A percentile compares a stretch with the other conserved stretches of the same genome.
Conservation (phyloP, 2,113 vertebrate species). For the Pipa parva region DNA sequence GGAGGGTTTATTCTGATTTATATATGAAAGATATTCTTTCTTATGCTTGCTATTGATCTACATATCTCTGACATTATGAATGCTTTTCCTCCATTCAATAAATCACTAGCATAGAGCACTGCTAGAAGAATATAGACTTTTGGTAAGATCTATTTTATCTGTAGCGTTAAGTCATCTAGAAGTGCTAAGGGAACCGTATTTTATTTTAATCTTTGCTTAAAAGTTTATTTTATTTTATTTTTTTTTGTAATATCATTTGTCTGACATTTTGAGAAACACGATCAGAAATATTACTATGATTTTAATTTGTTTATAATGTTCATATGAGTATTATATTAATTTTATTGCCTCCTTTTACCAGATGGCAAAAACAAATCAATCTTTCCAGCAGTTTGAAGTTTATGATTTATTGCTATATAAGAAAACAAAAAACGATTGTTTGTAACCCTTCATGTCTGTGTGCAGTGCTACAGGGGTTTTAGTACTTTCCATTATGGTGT, state of each 20-base stretch:
- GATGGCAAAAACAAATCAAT: constrained; percentile 41
- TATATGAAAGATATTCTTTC: too few relatives aligned
- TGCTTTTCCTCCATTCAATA: too few relatives aligned
- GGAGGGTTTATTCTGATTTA: too few relatives aligned
- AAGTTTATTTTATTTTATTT: too few relatives aligned
- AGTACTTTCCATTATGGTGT: constrained; percentile 53
- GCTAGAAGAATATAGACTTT: too few relatives aligned
- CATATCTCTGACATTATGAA: too few relatives aligned
- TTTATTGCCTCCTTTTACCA: constrained; percentile 16
- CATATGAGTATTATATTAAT: constrained; percentile 24
- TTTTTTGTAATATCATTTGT: neutral
- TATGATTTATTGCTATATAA: constrained; percentile 42
- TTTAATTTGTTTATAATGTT: constrained; percentile 21
- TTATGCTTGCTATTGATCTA: too few relatives aligned
- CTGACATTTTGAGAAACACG: neutral
- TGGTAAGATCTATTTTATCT: too few relatives aligned
- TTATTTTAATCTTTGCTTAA: too few relatives aligned
- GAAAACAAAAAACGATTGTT: constrained; percentile 40
- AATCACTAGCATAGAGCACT: too few relatives aligned
- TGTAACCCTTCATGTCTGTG: constrained; percentile 51
- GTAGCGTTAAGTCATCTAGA: too few relatives aligned
- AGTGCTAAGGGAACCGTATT: too few relatives aligned
- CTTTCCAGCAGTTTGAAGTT: constrained; percentile 40
- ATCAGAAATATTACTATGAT: neutral
- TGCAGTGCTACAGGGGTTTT: constrained; percentile 51